A percentile compares a stretch with the other conserved stretches of the same genome.
Evolutionary conservation across 2,113 vertebrate genomes (phyloP).

Genomic region (Girardinichthys multiradiatus): DNA sequence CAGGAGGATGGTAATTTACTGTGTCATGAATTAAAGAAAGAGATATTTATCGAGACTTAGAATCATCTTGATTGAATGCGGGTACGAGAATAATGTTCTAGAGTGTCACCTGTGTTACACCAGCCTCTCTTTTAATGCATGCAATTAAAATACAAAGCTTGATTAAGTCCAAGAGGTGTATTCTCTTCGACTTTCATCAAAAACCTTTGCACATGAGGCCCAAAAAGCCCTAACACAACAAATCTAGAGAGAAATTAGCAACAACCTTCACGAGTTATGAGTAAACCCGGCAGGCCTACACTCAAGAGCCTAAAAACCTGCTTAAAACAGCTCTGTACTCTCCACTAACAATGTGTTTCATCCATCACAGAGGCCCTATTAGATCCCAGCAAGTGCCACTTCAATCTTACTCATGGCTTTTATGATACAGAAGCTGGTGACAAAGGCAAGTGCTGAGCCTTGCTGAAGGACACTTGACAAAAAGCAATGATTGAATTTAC

Average conservation of each 20-base stretch:
- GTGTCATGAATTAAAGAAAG: conserved; percentile 8
- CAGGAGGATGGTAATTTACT: conserved; percentile 25
- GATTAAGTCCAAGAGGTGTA: conserved; percentile 32
- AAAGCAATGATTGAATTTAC: not conserved
- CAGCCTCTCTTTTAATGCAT: not conserved
- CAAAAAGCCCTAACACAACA: not conserved
- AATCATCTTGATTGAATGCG: not conserved
- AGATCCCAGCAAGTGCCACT: conserved; percentile 5
- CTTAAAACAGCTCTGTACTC: not conserved
- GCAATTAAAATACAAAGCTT: conserved; percentile 36
- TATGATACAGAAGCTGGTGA: not conserved
- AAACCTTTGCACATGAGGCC: not conserved
- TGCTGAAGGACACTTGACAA: conserved; percentile 6
- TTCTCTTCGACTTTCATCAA: conserved; percentile 20
- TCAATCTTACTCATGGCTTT: not conserved
- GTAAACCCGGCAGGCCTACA: too few relatives aligned
- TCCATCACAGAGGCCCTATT: conserved; percentile 25
- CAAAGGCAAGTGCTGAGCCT: not conserved
- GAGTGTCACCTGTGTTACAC: not conserved
- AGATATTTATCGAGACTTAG: not conserved
- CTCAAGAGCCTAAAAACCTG: not conserved
- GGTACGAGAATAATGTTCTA: not conserved
- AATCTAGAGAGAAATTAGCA: too few relatives aligned
- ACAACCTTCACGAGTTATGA: not conserved
- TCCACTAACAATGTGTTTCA: conserved; percentile 31